Percentiles rank a stretch among this genome's conserved stretches.
phyloP scores from a whole-genome alignment of 2,797 vertebrate genomes.

The Mormyrus proboscirostris region DNA sequence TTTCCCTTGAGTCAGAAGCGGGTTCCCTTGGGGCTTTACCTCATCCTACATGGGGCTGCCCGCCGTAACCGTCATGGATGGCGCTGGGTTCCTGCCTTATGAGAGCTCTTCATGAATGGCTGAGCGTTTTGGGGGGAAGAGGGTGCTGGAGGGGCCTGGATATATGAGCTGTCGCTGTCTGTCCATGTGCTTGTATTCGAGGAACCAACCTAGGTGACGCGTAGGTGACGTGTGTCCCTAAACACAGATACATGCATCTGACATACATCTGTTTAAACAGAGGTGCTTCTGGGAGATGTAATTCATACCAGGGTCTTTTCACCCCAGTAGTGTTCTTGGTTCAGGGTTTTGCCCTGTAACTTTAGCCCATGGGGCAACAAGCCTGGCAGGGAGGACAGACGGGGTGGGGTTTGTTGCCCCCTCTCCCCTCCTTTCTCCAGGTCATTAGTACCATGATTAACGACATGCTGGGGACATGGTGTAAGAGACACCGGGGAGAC shows the following conservation, averaged over 20 bases:
- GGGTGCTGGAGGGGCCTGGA: background rate
- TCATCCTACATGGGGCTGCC: background rate
- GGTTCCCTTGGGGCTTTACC: background rate
- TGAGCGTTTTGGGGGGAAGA: background rate
- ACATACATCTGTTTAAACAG: background rate
- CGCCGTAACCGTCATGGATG: background rate
- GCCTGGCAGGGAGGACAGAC: background rate
- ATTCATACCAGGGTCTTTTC: background rate
- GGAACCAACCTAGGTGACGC: background rate
- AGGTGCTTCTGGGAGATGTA: background rate
- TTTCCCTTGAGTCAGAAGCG: background rate
- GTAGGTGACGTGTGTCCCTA: background rate
- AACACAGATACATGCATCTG: background rate
- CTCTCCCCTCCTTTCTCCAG: background rate
- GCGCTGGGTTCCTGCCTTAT: background rate
- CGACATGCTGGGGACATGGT: background rate
- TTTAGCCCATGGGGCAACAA: background rate
- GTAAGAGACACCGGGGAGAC: background rate
- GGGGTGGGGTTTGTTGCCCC: background rate
- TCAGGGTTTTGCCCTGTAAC: background rate
- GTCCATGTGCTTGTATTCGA: background rate
- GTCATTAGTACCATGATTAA: conserved; percentile 15
- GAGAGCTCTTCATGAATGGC: background rate
- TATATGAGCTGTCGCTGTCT: background rate
- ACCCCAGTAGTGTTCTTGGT: background rate